Conservation (phyloP, 2,888 invertebrate genomes). For the Brenthis ino region DNA sequence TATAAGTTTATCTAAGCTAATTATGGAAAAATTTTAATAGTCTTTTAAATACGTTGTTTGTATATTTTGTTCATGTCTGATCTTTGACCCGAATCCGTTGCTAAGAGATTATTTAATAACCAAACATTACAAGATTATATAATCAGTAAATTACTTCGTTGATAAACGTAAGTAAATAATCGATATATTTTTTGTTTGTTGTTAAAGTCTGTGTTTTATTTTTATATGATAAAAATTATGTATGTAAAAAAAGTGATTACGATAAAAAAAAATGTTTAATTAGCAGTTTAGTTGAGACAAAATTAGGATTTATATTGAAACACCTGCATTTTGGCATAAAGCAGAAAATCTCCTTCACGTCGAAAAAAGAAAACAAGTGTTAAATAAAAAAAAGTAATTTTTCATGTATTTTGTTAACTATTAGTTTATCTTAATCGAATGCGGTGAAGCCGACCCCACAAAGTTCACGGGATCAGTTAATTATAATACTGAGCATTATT, state of each 20-base stretch:
- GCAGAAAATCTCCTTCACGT: no score
- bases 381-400: no score
- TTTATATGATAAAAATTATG: no score
- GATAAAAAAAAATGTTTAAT: no score
- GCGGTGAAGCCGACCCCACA: conserved; percentile 41
- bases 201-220: no score
- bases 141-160: background rate
- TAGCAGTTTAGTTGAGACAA: no score
- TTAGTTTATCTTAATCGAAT: conserved; percentile 2
- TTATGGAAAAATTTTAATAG: background rate
- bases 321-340: no score
- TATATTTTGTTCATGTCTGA: background rate
- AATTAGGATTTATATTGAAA: no score
- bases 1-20: no score
- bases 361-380: no score
- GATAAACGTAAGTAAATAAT: conserved; percentile 7
- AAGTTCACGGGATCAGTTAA: conserved; percentile 59
- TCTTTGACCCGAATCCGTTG: background rate
- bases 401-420: background rate
- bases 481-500: conserved; percentile 57
- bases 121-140: conserved; percentile 3
- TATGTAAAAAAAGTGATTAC: no score
- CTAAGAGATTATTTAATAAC: conserved; percentile 7
- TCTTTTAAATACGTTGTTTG: background rate
- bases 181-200: background rate